Evolutionary conservation across 2,888 invertebrate species (phyloP).

Genomic region (Phragmatobia fuliginosa): DNA sequence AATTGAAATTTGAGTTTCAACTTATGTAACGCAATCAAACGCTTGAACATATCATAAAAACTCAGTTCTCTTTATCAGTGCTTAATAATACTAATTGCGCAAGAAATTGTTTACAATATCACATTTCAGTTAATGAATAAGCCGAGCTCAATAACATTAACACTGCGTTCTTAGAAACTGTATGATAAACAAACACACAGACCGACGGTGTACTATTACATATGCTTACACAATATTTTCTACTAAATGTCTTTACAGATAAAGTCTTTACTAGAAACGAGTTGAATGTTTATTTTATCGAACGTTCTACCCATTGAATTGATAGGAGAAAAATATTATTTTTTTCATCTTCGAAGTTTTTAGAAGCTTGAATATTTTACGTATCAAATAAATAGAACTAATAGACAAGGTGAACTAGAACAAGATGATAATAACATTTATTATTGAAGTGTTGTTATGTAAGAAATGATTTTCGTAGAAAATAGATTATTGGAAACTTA

Average conservation of each 20-base stretch:
- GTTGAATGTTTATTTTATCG: constrained; percentile 41
- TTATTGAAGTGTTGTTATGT: background rate
- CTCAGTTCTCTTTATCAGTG: constrained; percentile 26
- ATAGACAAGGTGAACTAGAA: constrained; percentile 7
- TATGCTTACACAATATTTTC: constrained; percentile 52
- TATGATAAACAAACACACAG: constrained; percentile 56
- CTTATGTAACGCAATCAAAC: constrained; percentile 9
- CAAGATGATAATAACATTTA: background rate
- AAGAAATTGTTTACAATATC: constrained; percentile 59
- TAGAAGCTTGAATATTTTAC: constrained; percentile 21
- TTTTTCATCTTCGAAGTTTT: constrained; percentile 24
- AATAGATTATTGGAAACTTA: background rate
- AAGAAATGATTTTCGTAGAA: background rate
- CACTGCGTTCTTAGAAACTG: constrained; percentile 57
- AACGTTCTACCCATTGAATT: constrained; percentile 16
- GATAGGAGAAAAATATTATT: constrained; percentile 39
- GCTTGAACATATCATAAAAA: constrained; percentile 24
- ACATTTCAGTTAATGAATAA: constrained; percentile 56
- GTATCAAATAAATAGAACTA: constrained; percentile 19
- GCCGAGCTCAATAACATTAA: constrained; percentile 49
- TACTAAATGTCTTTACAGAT: constrained; percentile 39
- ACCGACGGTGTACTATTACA: constrained; percentile 54
- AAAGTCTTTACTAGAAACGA: constrained; percentile 37
- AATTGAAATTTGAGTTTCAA: constrained; percentile 1
- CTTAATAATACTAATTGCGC: constrained; percentile 33